A percentile compares a stretch with the other conserved stretches of the same genome.
These are phyloP conservation scores for Archips crataeganus DNA, from an alignment of 2,888 invertebrate species.

Conservation along the genomic window DNA sequence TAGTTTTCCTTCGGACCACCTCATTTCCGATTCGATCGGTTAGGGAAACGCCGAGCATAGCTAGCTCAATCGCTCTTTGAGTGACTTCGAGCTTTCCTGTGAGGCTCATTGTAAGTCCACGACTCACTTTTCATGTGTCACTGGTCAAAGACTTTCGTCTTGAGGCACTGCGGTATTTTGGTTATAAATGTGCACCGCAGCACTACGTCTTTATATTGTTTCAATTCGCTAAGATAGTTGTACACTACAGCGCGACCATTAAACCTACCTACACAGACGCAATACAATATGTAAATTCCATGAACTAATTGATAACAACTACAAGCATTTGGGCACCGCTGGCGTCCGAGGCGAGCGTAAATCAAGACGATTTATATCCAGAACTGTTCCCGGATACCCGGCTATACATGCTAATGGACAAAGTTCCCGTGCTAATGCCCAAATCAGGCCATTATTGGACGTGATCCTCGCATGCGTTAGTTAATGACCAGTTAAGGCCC, in stretches of 20 bases:
- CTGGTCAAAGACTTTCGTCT: no score
- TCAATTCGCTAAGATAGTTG: no score
- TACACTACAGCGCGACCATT: background rate
- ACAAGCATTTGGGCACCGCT: constrained; percentile 21
- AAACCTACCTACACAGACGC: background rate
- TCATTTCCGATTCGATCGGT: no score
- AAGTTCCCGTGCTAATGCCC: constrained; percentile 52
- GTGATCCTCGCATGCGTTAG: constrained; percentile 39
- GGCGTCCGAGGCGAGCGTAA: constrained; percentile 50
- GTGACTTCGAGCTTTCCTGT: no score
- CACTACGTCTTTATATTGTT: no score
- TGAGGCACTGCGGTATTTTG: no score
- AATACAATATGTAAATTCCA: constrained; percentile 29
- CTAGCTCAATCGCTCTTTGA: no score
- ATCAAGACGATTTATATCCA: constrained; percentile 64
- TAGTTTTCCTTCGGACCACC: no score
- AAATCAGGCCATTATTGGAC: constrained; percentile 50
- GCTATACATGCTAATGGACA: constrained; percentile 54
- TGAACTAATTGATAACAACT: constrained; percentile 39
- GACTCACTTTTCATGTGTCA: no score
- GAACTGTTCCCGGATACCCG: constrained; percentile 26
- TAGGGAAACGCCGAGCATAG: no score
- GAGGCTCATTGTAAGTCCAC: no score
- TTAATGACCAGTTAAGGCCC: constrained; percentile 52
- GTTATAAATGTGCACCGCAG: no score